Percentiles rank a stretch among this genome's conserved stretches.
Conservation (phyloP, 2,888 invertebrate species). For the Asteroscopus sphinx region DNA sequence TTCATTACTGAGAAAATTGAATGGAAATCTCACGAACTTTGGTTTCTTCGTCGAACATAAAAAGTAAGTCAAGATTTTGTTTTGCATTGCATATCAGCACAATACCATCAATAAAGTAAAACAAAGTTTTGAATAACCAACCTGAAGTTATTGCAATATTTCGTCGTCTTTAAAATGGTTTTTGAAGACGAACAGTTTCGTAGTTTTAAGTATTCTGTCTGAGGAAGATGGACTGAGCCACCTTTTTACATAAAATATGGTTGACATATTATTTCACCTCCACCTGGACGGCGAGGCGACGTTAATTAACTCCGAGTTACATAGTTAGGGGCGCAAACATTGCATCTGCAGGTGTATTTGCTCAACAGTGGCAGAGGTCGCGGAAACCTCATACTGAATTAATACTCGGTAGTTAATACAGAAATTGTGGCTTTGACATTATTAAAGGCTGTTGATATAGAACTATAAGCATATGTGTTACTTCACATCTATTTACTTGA, state of each 20-base stretch:
- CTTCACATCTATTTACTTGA: too few relatives aligned
- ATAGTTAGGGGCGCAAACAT: slow-evolving; percentile 50
- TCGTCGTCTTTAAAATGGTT: background rate
- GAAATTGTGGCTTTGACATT: background rate
- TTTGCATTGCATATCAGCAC: slow-evolving; percentile 21
- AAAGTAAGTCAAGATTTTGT: slow-evolving; percentile 33
- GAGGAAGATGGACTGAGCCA: slow-evolving; percentile 15
- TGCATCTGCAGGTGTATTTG: slow-evolving; percentile 52
- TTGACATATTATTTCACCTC: slow-evolving; percentile 29
- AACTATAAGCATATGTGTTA: too few relatives aligned
- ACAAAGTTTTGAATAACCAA: slow-evolving; percentile 9
- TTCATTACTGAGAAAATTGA: slow-evolving; percentile 48
- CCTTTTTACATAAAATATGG: slow-evolving; percentile 18
- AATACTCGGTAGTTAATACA: slow-evolving; percentile 10
- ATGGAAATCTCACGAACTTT: slow-evolving; percentile 46
- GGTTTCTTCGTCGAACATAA: slow-evolving; percentile 37
- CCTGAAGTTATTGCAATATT: slow-evolving; percentile 14
- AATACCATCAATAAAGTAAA: slow-evolving; percentile 17
- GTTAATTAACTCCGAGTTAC: slow-evolving; percentile 57
- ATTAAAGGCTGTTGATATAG: too few relatives aligned
- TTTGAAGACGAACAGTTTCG: slow-evolving; percentile 6
- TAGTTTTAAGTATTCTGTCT: slow-evolving; percentile 19
- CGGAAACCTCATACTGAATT: slow-evolving; percentile 14
- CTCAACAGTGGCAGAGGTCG: slow-evolving; percentile 29
- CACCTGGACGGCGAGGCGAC: slow-evolving; percentile 23